Percentiles rank a stretch among this genome's conserved stretches.
Conservation (phyloP, 1,140 invertebrate genomes). For the Cydia fagiglandana region DNA sequence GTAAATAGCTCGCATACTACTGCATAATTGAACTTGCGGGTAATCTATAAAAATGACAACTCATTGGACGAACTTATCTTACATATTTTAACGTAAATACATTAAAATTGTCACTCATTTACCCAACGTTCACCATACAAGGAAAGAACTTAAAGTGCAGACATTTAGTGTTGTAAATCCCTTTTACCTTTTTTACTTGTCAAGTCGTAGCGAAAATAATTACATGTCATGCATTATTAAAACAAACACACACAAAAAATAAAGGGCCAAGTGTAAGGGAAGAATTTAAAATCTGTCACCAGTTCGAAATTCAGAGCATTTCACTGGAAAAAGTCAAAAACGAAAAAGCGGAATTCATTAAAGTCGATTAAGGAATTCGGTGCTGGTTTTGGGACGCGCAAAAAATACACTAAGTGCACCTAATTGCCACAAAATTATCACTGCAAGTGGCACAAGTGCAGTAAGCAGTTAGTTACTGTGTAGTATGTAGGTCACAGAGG, state of each 20-base stretch:
- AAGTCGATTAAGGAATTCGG: slow-evolving; percentile 60
- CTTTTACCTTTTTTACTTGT: slow-evolving; percentile 48
- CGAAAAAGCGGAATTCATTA: slow-evolving; percentile 64
- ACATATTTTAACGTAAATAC: slow-evolving; percentile 14
- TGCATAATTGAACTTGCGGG: slow-evolving; percentile 11
- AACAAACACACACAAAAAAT: slow-evolving; percentile 62
- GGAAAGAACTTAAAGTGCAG: slow-evolving; percentile 34
- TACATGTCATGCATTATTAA: slow-evolving; percentile 75
- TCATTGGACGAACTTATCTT: slow-evolving; percentile 17
- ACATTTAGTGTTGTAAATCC: slow-evolving; percentile 47
- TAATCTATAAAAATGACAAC: slow-evolving; percentile 17
- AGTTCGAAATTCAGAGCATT: slow-evolving; percentile 69
- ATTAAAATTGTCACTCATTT: slow-evolving; percentile 45
- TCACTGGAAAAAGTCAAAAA: slow-evolving; percentile 58
- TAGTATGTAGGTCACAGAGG: background rate
- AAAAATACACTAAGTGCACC: slow-evolving; percentile 39
- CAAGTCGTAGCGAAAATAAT: slow-evolving; percentile 61
- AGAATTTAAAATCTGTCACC: slow-evolving; percentile 78
- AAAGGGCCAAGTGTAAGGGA: slow-evolving; percentile 72
- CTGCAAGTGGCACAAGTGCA: slow-evolving; percentile 14
- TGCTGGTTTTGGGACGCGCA: slow-evolving; percentile 38
- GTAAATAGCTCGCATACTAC: slow-evolving; percentile 17
- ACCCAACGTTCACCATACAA: slow-evolving; percentile 52
- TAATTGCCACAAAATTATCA: slow-evolving; percentile 33
- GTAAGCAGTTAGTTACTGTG: background rate